Conservation (phyloP, 2,113 vertebrate species). For the Helogale parvula region DNA sequence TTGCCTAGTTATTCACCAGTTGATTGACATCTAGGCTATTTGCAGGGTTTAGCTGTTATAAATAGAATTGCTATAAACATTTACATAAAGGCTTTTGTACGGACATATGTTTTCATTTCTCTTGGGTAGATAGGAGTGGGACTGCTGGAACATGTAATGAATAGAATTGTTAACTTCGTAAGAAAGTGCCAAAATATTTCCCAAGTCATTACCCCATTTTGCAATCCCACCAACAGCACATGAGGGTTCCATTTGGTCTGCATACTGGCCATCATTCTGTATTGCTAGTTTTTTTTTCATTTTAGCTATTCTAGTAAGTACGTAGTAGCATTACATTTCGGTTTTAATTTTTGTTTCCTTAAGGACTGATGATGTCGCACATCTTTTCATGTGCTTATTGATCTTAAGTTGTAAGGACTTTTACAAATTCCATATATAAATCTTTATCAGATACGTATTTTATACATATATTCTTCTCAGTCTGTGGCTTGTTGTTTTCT, state of each 20-base stretch:
- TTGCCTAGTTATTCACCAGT: neutral
- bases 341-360: neutral
- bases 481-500: neutral
- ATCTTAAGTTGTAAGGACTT: neutral
- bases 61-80: slow-evolving; percentile 7
- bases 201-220: neutral
- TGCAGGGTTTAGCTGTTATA: neutral
- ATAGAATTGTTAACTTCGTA: neutral
- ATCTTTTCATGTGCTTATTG: neutral
- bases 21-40: neutral
- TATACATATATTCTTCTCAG: neutral
- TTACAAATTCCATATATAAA: neutral
- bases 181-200: neutral
- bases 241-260: neutral
- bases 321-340: neutral
- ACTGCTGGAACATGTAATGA: neutral
- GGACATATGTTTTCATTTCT: neutral
- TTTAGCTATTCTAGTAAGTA: neutral
- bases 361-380: neutral
- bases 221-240: neutral
- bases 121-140: neutral
- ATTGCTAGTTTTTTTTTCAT: neutral
- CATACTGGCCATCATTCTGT: neutral
- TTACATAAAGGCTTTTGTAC: neutral
- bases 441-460: neutral